Evolutionary conservation across 2,888 invertebrate genomes (phyloP).

Genomic region (Tuta absoluta): DNA sequence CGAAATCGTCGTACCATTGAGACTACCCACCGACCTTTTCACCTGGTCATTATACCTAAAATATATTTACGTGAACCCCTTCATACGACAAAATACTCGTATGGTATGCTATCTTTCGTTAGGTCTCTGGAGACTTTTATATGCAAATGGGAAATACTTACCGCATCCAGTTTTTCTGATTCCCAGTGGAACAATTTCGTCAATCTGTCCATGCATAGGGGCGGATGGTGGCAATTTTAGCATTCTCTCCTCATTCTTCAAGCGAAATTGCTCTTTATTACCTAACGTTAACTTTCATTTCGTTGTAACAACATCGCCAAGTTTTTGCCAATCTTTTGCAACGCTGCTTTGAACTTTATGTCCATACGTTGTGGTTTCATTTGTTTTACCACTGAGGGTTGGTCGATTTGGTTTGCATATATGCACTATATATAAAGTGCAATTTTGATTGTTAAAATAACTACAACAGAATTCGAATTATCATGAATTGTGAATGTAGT

Average conservation of each 20-base stretch:
- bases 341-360: not conserved
- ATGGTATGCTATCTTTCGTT: too few species aligned
- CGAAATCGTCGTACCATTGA: too few species aligned
- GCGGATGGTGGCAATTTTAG: constrained; percentile 15
- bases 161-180: not conserved
- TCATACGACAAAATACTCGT: too few species aligned
- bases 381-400: not conserved
- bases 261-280: not conserved
- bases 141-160: not conserved
- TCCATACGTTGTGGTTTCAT: not conserved
- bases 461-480: too few species aligned
- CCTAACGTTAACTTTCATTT: not conserved
- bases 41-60: too few species aligned
- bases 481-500: too few species aligned
- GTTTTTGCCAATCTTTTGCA: not conserved
- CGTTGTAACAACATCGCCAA: not conserved
- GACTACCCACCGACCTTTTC: too few species aligned
- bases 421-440: too few species aligned
- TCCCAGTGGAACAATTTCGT: not conserved
- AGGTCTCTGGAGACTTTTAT: too few species aligned
- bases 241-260: not conserved
- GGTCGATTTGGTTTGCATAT: not conserved
- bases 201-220: constrained; percentile 7
- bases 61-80: too few species aligned
- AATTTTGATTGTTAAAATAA: not conserved